Conservation (phyloP, 2,797 vertebrate genomes). For the Notoglanidium macrostoma region DNA sequence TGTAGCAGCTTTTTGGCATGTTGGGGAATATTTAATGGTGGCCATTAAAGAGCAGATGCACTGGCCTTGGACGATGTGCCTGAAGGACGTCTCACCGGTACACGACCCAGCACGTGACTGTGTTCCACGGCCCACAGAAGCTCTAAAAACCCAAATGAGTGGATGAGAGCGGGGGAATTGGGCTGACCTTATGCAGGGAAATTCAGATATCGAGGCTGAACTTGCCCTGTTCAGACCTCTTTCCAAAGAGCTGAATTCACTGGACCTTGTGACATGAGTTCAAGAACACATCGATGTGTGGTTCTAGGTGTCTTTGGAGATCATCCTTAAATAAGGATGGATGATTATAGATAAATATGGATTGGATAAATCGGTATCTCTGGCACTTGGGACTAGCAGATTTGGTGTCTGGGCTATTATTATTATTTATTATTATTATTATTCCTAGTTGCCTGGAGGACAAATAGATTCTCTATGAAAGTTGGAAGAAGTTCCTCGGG, state of each 20-base stretch:
- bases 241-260: not conserved
- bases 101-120: constrained; percentile 46
- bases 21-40: constrained; percentile 58
- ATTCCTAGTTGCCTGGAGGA: not conserved
- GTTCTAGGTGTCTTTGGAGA: not conserved
- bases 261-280: not conserved
- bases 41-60: constrained; percentile 66
- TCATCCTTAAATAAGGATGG: not conserved
- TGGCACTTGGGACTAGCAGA: not conserved
- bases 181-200: not conserved
- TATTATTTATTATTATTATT: not conserved
- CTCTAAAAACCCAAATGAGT: constrained; percentile 26
- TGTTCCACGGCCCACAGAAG: constrained; percentile 27
- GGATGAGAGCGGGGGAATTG: constrained; percentile 7
- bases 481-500: not conserved
- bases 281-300: not conserved
- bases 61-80: constrained; percentile 52
- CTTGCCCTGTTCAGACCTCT: not conserved
- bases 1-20: constrained; percentile 58
- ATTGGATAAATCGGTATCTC: not conserved
- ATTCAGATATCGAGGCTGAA: not conserved
- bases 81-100: constrained; percentile 66
- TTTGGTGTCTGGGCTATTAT: not conserved
- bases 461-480: not conserved
- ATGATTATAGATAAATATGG: not conserved